Base-by-base conservation (phyloP, 2,888 invertebrate genomes). In the Conistra vaccinii region DNA sequence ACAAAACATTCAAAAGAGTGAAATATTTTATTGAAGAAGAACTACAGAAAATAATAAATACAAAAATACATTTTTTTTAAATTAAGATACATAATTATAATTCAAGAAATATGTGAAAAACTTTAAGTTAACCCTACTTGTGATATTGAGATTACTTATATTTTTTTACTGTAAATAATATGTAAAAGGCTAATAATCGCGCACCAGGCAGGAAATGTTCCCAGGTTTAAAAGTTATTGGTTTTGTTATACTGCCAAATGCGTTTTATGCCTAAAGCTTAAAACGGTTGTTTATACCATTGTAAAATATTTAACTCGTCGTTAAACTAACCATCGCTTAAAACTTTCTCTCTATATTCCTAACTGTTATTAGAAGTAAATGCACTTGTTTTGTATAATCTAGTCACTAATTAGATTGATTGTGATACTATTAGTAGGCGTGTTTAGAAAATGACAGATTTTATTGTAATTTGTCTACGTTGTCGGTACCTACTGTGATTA, bases 371-470 rank as follows among this genome's bases (percentile, higher is more conserved):
- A 77, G 68, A 62, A 61, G 65, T 69, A 72, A 73, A 81, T 75
- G 65, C 75, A 79, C 67, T 80, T 53, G 76, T 86, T 86, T 78
- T 71, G 12, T 61, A 72, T 72, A 78, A 60, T 58, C 39, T 87
- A 78, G 76, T 73, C 73, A 84, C 66, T 84, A 75, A 71, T 77
- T 87, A 87, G 80, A 83, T 85, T 78, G 73, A 86, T 83, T 88
- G 88, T 87, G 88, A 87, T 88, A 87, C 78, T 87, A 83, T 83
- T 76, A 84, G 86, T 78, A 78, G 65, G 74, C 51, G 73, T 79
- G 63, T 69, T 77, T 76, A 78, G 77, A 73, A 78, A 73, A 60
- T 76, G 55, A 62, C 58, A 76, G 73, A 84, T 73, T 58, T 42
- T 53, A 69, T 32, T 48, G 14, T 78, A 45, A 14, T 45, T 29